These are phyloP conservation scores for Lonchura striata DNA, from an alignment of 2,113 vertebrate genomes.

Conservation along the genomic window DNA sequence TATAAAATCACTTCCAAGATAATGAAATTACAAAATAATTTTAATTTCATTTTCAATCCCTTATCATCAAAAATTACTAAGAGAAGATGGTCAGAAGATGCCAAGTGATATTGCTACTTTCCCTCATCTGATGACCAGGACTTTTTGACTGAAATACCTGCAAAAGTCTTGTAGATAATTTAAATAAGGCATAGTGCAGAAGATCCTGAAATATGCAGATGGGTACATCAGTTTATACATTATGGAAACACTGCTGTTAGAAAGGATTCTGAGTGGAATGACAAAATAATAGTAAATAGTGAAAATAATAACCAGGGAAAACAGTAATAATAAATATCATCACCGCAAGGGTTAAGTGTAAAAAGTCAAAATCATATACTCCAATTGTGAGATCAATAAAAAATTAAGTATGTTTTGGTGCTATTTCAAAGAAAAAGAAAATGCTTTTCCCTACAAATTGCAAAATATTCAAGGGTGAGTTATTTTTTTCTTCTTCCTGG, in stretches of 20 bases:
- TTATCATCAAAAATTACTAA: conserved; percentile 65
- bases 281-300: neutral
- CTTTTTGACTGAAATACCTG: conserved; percentile 16
- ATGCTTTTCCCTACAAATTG: neutral
- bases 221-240: neutral
- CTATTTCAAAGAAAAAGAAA: neutral
- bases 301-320: neutral
- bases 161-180: neutral
- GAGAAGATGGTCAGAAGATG: conserved; percentile 52
- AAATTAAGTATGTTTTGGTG: neutral
- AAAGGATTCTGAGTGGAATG: neutral
- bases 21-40: conserved; percentile 78
- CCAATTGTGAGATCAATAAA: neutral
- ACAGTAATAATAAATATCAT: neutral
- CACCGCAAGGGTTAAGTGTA: neutral
- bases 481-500: neutral
- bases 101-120: conserved; percentile 16
- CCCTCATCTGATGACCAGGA: neutral
- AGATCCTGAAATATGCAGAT: neutral
- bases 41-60: conserved; percentile 74
- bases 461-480: neutral
- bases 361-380: neutral
- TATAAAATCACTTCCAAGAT: conserved; percentile 71
- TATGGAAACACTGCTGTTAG: neutral
- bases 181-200: neutral